phyloP scores from a whole-genome alignment of 2,797 vertebrate species.

The Dallia pectoralis region DNA sequence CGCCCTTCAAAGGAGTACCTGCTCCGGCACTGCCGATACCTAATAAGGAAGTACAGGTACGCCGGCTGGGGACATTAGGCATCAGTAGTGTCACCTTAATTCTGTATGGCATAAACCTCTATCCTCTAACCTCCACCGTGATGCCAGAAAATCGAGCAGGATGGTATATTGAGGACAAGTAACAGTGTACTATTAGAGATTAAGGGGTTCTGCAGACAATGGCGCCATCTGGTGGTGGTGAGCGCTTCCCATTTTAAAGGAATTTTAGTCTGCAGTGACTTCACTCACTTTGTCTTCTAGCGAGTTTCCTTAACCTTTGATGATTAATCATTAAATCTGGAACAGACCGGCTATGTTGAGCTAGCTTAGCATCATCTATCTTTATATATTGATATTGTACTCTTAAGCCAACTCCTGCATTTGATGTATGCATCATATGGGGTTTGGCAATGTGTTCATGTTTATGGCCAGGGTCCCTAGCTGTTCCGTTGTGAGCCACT shows the following conservation, averaged over 20 bases:
- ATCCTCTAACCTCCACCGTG: background rate
- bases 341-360: too few species aligned
- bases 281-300: background rate
- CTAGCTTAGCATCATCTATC: too few species aligned
- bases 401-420: too few species aligned
- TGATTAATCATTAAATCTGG: too few species aligned
- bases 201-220: background rate
- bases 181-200: too few species aligned
- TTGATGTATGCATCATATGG: too few species aligned
- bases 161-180: too few species aligned
- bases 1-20: constrained; percentile 97
- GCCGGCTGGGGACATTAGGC: background rate
- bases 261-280: background rate
- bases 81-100: background rate
- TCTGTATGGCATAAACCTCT: background rate
- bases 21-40: constrained; percentile 96
- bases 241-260: constrained; percentile 26
- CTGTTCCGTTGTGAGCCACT: too few species aligned
- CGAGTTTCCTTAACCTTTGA: background rate
- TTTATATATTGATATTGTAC: too few species aligned
- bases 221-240: constrained; percentile 53
- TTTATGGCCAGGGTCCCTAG: too few species aligned
- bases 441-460: too few species aligned
- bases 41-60: constrained; percentile 98
- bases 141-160: too few species aligned